Conservation (phyloP, 2,113 vertebrate genomes). For the Colistium nudipinnis region DNA sequence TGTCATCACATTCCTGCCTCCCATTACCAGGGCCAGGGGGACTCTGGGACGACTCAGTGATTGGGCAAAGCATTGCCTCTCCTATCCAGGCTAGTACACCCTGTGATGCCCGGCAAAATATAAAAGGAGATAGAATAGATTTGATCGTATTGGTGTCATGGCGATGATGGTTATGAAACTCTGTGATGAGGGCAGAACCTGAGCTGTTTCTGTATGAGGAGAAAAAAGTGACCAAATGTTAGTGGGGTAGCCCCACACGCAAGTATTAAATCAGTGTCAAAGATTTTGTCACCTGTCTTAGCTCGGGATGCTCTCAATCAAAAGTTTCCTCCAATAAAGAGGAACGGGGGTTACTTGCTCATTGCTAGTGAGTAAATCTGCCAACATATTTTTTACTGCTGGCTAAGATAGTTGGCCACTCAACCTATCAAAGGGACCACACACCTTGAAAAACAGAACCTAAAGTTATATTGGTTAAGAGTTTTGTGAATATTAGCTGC, state of each 20-base stretch:
- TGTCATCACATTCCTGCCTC: constrained; percentile 78
- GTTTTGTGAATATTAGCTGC: neutral
- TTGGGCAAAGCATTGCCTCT: constrained; percentile 46
- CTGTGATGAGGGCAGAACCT: constrained; percentile 45
- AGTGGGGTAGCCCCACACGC: neutral
- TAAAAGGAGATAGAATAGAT: constrained; percentile 41
- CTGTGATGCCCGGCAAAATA: constrained; percentile 28
- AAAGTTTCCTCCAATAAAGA: too few relatives aligned
- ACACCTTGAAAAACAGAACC: too few relatives aligned
- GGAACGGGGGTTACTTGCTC: too few relatives aligned
- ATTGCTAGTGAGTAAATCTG: too few relatives aligned
- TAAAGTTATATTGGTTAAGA: too few relatives aligned
- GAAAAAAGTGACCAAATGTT: constrained; percentile 13
- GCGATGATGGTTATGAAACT: constrained; percentile 39
- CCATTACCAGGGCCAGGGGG: constrained; percentile 63
- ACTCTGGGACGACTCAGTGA: constrained; percentile 58
- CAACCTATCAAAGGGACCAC: too few relatives aligned
- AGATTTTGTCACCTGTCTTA: too few relatives aligned
- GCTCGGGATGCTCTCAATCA: too few relatives aligned
- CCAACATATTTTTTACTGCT: too few relatives aligned
- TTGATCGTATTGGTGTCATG: constrained; percentile 50
- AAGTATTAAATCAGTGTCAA: too few relatives aligned
- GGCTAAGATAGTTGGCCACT: too few relatives aligned
- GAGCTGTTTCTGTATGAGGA: constrained; percentile 7
- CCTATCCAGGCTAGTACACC: constrained; percentile 41